These are phyloP conservation scores for Leptinotarsa peninsularis DNA, from an alignment of 2,888 invertebrate genomes.

Conservation along the genomic window DNA sequence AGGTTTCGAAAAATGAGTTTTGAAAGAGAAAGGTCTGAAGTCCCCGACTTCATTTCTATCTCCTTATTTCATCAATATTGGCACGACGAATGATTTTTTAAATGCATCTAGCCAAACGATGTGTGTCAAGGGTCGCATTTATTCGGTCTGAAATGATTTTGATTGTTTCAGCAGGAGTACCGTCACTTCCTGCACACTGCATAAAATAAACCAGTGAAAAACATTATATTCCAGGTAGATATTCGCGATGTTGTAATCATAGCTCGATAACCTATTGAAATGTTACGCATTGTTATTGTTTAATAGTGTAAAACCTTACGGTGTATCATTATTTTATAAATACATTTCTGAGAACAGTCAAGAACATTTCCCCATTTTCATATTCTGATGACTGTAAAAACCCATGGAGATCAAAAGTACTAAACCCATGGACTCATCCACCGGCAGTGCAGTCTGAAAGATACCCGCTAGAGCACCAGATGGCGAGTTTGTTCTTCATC, in stretches of 20 bases:
- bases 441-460: neutral
- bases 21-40: no score
- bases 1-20: no score
- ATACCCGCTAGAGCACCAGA: neutral
- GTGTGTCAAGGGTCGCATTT: no score
- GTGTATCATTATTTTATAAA: neutral
- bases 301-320: no score
- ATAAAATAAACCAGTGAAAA: neutral
- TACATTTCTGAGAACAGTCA: neutral
- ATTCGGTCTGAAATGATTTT: no score
- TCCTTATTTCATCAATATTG: no score
- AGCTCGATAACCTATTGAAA: neutral
- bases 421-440: neutral
- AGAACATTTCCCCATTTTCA: conserved; percentile 10
- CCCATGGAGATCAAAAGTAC: conserved; percentile 1
- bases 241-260: neutral
- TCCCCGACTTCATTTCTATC: no score
- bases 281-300: no score
- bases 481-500: neutral
- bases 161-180: no score
- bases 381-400: conserved; percentile 1
- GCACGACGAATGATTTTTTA: no score
- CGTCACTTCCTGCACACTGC: no score
- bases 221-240: neutral
- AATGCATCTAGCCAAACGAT: no score